These are phyloP conservation scores for Urosaurus nigricauda DNA, from an alignment of 2,797 vertebrate genomes.

Conservation along the genomic window DNA sequence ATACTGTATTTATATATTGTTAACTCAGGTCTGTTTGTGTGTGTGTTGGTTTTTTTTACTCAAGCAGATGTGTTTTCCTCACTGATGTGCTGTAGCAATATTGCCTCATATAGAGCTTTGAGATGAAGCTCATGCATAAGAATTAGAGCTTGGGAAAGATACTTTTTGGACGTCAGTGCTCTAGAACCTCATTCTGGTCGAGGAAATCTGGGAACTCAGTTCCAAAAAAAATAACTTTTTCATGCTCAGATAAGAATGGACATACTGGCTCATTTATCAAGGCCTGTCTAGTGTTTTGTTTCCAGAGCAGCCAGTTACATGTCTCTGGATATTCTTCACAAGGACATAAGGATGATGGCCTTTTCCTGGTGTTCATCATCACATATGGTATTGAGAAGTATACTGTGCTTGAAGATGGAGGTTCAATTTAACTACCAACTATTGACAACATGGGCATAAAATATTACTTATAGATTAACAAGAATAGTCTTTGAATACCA, in stretches of 20 bases:
- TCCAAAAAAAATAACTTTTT: too few relatives aligned
- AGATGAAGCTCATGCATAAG: slow-evolving; percentile 23
- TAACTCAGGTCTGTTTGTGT: not conserved
- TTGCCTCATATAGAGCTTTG: not conserved
- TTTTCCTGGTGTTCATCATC: not conserved
- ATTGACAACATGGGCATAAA: not conserved
- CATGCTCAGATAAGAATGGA: not conserved
- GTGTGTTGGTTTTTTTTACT: not conserved
- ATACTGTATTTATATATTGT: not conserved
- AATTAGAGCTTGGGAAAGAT: not conserved
- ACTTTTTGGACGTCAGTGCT: too few relatives aligned
- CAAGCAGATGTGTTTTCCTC: not conserved
- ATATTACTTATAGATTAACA: not conserved
- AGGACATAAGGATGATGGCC: not conserved
- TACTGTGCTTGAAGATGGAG: not conserved
- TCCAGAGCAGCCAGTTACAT: not conserved
- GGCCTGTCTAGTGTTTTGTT: not conserved
- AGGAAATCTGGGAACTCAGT: too few relatives aligned
- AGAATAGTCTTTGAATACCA: not conserved
- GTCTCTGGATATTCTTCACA: not conserved
- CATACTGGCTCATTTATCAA: not conserved
- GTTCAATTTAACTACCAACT: not conserved
- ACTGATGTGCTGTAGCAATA: slow-evolving; percentile 49
- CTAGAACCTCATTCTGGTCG: too few relatives aligned
- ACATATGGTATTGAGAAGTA: not conserved